phyloP scores from a whole-genome alignment of 2,888 invertebrate species.

The Protophormia terraenovae region DNA sequence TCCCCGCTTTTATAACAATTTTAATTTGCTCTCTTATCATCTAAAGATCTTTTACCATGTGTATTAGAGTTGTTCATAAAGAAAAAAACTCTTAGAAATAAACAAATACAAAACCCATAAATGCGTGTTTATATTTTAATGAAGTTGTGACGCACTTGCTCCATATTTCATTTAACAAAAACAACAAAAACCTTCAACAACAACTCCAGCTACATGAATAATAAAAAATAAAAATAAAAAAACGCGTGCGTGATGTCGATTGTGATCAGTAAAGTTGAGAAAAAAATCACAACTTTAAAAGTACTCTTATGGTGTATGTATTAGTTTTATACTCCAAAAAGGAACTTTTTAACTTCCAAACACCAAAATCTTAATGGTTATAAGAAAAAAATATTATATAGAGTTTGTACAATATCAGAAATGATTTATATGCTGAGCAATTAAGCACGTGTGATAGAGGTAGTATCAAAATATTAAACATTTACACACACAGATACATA shows the following conservation, averaged over 20 bases:
- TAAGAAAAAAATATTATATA: neutral
- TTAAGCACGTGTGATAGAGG: constrained; percentile 66
- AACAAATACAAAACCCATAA: constrained; percentile 6
- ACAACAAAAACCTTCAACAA: constrained; percentile 19
- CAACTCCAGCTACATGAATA: constrained; percentile 9
- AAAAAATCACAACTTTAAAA: constrained; percentile 4
- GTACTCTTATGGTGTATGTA: constrained; percentile 2
- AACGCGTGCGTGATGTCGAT: constrained; percentile 67
- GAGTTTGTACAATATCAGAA: constrained; percentile 35
- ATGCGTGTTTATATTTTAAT: constrained; percentile 67
- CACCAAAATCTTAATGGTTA: constrained; percentile 38
- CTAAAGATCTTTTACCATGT: constrained; percentile 33
- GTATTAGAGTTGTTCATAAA: neutral
- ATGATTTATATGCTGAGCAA: constrained; percentile 65
- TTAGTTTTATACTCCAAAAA: neutral
- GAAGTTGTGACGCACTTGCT: constrained; percentile 67
- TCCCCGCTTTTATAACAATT: neutral
- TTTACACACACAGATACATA: neutral
- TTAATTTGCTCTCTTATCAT: constrained; percentile 39
- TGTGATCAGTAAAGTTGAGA: constrained; percentile 59
- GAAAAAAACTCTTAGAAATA: neutral
- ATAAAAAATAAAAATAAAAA: constrained; percentile 23
- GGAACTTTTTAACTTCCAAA: constrained; percentile 21
- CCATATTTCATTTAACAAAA: constrained; percentile 50
- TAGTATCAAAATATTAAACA: constrained; percentile 37